These are phyloP conservation scores for Matsumyia berberina DNA, from an alignment of 2,888 invertebrate genomes.

Conservation along the genomic window DNA sequence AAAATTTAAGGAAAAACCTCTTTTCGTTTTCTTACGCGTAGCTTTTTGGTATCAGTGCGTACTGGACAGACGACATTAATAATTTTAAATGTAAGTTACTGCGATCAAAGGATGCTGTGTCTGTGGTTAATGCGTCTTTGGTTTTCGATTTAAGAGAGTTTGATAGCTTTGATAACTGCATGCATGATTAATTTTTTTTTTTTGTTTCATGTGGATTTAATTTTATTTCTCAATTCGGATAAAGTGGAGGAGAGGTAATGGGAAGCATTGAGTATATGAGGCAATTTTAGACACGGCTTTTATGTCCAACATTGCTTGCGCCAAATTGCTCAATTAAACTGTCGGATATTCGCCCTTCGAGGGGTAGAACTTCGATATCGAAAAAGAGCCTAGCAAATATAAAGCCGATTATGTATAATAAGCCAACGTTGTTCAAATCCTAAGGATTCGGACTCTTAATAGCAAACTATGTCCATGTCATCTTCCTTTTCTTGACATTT, in stretches of 20 bases:
- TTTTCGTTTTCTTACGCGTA: conserved; percentile 12
- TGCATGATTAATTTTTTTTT: conserved; percentile 27
- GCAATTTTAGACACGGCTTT: too few species aligned
- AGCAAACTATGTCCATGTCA: too few species aligned
- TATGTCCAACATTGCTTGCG: too few species aligned
- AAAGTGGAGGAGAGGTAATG: not conserved
- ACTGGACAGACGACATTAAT: conserved; percentile 42
- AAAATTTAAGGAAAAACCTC: conserved; percentile 1
- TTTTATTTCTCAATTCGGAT: not conserved
- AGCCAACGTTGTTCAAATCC: too few species aligned
- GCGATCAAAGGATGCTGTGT: not conserved
- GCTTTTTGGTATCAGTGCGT: conserved; percentile 16
- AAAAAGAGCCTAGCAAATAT: too few species aligned
- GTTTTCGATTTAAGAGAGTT: conserved; percentile 18
- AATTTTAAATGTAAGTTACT: conserved; percentile 27
- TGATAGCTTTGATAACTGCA: conserved; percentile 18
- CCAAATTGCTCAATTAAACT: too few species aligned
- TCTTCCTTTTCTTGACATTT: too few species aligned
- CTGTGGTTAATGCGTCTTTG: conserved; percentile 7
- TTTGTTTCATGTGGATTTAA: not conserved
- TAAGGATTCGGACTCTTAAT: too few species aligned
- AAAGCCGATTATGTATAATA: too few species aligned
- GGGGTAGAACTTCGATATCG: too few species aligned
- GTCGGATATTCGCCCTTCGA: too few species aligned
- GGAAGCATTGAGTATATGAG: too few species aligned